Evolutionary conservation across 2,113 vertebrate species (phyloP), one percentile per base, ranked within the genome.

Genomic region (Lamprotornis superbus): DNA sequence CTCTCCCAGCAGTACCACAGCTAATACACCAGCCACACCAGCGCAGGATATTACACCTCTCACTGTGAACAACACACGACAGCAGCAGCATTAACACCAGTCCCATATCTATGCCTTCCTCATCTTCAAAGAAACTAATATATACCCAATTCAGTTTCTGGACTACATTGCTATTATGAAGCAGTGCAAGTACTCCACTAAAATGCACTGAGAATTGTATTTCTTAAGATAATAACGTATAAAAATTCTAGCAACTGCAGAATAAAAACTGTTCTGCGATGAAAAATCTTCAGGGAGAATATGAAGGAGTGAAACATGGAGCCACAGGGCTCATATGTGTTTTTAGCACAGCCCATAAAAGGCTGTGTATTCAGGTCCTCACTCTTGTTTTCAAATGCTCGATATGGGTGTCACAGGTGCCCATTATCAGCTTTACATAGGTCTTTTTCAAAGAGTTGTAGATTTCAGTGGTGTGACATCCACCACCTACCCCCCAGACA

Each of bases 51-150:
- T 40, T 40, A 40, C 39, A 40, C 21, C 12, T 73, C 42, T 24
- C 60, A 33, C 47, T 25, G 9, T 1, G 27, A 85, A 2, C n/a
- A 3, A 3, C 27, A 2, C 9, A 9, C 2, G 4, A 21, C 56
- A 70, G 42, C 28, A 64, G 46, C 33, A 75, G 23, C 42, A 7
- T 47, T 81, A 37, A 40, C 57, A 18, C 18, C 25, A 33, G 4
- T 25, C 24, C 56, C 37, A 11, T 15, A 42, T 2, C 5, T 7
- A 3, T 9, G 31, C 8, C 15, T 64, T 68, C 17, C 37, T 56
- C 30, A 25, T 17, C 69, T 24, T 67, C 39, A 63, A 39, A 71
- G 35, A 55, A 59, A 67, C 10, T 8, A 42, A 46, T 10, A 17
- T 15, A 31, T 30, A 56, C 24, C 15, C 6, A 44, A 2, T 35